Percentiles rank a stretch among this genome's conserved stretches.
phyloP scores from a whole-genome alignment of 2,888 invertebrate species.

The Melangyna quadrimaculata region DNA sequence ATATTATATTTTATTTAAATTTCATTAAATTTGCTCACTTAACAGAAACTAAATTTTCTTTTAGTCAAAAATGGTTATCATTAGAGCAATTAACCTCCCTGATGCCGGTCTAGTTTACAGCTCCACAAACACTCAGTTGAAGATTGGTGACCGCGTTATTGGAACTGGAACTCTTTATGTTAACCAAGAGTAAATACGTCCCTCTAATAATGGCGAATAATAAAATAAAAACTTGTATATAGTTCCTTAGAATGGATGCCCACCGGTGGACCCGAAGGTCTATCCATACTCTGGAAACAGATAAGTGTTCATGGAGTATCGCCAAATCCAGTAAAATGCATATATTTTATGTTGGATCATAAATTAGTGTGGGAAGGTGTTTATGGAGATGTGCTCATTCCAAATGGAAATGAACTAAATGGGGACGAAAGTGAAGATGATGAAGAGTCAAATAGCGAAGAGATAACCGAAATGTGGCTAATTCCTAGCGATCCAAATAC shows the following conservation, averaged over 20 bases:
- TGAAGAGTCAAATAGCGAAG: slow-evolving; percentile 80
- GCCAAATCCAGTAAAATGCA: slow-evolving; percentile 77
- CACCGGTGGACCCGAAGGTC: slow-evolving; percentile 76
- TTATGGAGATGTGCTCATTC: slow-evolving; percentile 74
- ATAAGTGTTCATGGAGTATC: slow-evolving; percentile 80
- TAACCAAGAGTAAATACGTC: slow-evolving; percentile 77
- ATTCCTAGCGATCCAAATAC: slow-evolving; percentile 85
- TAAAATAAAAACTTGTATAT: slow-evolving; percentile 35
- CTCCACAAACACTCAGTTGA: slow-evolving; percentile 77
- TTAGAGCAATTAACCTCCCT: slow-evolving; percentile 77
- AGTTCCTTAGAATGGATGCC: slow-evolving; percentile 80
- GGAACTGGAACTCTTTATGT: slow-evolving; percentile 78
- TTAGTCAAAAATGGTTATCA: slow-evolving; percentile 76
- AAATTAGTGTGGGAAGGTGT: slow-evolving; percentile 79
- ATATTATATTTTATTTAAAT: not conserved
- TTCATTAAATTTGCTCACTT: not conserved
- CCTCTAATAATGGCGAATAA: not conserved
- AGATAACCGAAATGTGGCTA: slow-evolving; percentile 87
- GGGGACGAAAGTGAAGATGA: slow-evolving; percentile 76
- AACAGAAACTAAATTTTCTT: not conserved
- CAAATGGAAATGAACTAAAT: slow-evolving; percentile 73
- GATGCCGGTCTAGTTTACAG: slow-evolving; percentile 78
- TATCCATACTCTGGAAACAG: slow-evolving; percentile 79
- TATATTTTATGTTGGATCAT: slow-evolving; percentile 80
- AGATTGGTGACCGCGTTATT: slow-evolving; percentile 77